A percentile compares a stretch with the other conserved stretches of the same genome.
Evolutionary conservation across 2,888 invertebrate genomes (phyloP).

Genomic region (Scaptomyza caliginosa): DNA sequence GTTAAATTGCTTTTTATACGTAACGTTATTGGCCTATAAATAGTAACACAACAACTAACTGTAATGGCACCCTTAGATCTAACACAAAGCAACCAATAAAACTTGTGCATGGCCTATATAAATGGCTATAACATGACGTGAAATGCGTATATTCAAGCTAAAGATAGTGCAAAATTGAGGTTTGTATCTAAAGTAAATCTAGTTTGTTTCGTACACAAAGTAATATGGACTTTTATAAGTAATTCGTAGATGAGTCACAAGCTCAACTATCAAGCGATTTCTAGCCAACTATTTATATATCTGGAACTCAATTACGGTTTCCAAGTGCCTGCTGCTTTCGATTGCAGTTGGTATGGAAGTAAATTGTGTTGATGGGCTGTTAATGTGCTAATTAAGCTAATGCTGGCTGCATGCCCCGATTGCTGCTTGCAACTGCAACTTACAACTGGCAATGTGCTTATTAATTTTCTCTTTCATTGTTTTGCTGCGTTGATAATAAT

Average conservation of each 20-base stretch:
- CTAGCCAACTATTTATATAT: background rate
- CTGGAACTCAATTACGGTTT: background rate
- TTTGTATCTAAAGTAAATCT: background rate
- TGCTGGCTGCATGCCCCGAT: conserved; percentile 47
- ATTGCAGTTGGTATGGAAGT: background rate
- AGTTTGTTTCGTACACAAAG: background rate
- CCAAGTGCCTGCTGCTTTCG: conserved; percentile 22
- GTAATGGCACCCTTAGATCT: conserved; percentile 2
- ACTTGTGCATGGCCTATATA: background rate
- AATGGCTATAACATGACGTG: background rate
- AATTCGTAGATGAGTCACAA: background rate
- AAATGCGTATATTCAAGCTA: too few relatives aligned
- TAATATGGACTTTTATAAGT: background rate
- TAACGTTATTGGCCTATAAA: conserved; percentile 3
- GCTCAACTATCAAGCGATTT: background rate
- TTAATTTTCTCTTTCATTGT: conserved; percentile 79
- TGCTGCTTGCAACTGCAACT: conserved; percentile 41
- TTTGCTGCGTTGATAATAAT: conserved; percentile 44
- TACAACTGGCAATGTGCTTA: conserved; percentile 59
- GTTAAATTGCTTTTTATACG: conserved; percentile 16
- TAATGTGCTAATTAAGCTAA: conserved; percentile 74
- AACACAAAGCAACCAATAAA: too few relatives aligned
- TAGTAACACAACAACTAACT: background rate
- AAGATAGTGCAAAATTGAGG: background rate
- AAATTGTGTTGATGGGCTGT: conserved; percentile 60